phyloP scores from a whole-genome alignment of 2,113 vertebrate genomes.

The Plectropomus leopardus region DNA sequence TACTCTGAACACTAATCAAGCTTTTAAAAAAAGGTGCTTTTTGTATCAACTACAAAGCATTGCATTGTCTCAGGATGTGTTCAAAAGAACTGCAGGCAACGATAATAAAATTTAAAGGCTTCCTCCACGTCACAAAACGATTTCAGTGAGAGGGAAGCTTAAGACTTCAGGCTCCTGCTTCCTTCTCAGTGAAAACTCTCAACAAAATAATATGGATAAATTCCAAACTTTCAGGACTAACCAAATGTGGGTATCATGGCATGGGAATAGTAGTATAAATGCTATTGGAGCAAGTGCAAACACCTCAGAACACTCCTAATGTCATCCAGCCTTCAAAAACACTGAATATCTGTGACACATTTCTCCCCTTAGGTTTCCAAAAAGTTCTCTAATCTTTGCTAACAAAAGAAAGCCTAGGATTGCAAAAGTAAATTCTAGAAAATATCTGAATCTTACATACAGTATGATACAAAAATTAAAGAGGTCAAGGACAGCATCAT shows the following conservation, averaged over 20 bases:
- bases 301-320: slow-evolving; percentile 56
- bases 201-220: slow-evolving; percentile 40
- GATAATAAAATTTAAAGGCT: slow-evolving; percentile 75
- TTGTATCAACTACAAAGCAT: slow-evolving; percentile 89
- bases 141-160: slow-evolving; percentile 51
- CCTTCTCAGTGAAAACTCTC: slow-evolving; percentile 49
- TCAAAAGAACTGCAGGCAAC: slow-evolving; percentile 81
- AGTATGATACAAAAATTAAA: slow-evolving; percentile 89
- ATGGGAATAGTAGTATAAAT: slow-evolving; percentile 75
- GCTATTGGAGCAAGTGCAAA: slow-evolving; percentile 84
- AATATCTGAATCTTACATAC: slow-evolving; percentile 88
- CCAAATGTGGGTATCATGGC: slow-evolving; percentile 58
- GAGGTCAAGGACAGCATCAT: slow-evolving; percentile 85
- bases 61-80: slow-evolving; percentile 81
- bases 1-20: slow-evolving; percentile 61
- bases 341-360: slow-evolving; percentile 82
- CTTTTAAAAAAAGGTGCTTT: slow-evolving; percentile 75
- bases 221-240: slow-evolving; percentile 53
- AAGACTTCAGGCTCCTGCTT: slow-evolving; percentile 29
- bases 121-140: slow-evolving; percentile 49
- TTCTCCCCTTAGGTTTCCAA: slow-evolving; percentile 79
- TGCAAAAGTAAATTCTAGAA: slow-evolving; percentile 88
- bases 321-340: slow-evolving; percentile 77
- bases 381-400: slow-evolving; percentile 80
- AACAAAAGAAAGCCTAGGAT: slow-evolving; percentile 85